phyloP scores from a whole-genome alignment of 2,888 invertebrate genomes.

The Chesias legatella region DNA sequence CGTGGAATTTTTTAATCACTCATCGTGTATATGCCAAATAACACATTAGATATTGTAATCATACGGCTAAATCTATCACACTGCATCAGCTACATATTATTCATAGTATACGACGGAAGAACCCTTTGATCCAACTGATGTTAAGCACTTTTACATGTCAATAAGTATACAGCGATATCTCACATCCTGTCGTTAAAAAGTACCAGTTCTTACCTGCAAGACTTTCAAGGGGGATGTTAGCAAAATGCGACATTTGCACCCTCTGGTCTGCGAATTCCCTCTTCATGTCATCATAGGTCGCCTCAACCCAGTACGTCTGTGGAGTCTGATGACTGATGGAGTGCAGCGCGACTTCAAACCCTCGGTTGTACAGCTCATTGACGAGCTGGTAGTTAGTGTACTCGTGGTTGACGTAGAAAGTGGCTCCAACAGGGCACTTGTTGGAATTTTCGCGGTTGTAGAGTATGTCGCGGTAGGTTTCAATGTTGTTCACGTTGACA shows the following conservation, averaged over 20 bases:
- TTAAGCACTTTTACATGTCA: no score
- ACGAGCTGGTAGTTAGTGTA: conserved; percentile 84
- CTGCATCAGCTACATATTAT: no score
- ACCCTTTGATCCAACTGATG: no score
- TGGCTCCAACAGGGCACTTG: conserved; percentile 81
- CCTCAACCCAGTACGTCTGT: conserved; percentile 81
- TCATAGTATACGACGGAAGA: no score
- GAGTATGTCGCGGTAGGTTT: conserved; percentile 76
- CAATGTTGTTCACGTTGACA: conserved; percentile 75
- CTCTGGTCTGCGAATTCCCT: conserved; percentile 82
- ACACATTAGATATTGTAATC: no score
- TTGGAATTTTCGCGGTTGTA: conserved; percentile 82
- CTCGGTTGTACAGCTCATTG: conserved; percentile 78
- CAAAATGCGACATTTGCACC: conserved; percentile 70
- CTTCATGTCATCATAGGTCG: conserved; percentile 68
- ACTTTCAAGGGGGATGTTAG: conserved; percentile 67
- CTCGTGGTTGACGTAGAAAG: conserved; percentile 87
- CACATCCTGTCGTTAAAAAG: no score
- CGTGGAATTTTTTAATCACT: no score
- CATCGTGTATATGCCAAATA: no score
- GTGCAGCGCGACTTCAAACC: conserved; percentile 86
- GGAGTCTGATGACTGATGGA: conserved; percentile 82
- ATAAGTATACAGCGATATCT: no score
- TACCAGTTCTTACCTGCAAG: conserved; percentile 62
- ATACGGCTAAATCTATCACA: no score